Evolutionary conservation across 1,140 invertebrate species (phyloP), one percentile per base, ranked within the genome.

Genomic region (Melipona quadrifasciata): DNA sequence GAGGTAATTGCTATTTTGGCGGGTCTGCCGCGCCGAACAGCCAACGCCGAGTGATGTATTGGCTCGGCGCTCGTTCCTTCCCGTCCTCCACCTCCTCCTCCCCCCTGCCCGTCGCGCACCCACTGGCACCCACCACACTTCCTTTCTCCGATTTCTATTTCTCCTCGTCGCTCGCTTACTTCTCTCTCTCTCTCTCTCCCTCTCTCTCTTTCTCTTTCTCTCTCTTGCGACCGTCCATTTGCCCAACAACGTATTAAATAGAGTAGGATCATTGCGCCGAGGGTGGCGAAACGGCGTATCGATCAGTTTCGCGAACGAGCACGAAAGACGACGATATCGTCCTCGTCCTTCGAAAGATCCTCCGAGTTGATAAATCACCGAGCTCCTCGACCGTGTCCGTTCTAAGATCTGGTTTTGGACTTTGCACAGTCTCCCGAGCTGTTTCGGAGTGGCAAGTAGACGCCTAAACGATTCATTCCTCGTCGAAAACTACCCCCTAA

Each of bases 1-100:
- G 79, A 91, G 93, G 92, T 94, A 95, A 95, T 94, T 94, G 94
- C 93, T 93, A 91, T 94, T 94, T 94, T 93, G 94, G 92, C 93
- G 93, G 92, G 89, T 90, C 90, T 87, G 88, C 86, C 87, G 87
- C 86, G 87, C 86, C 91, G 86, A 92, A 89, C 90, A 88, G 88
- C 87, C 91, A 90, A 92, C 89, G 61, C 12, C 85, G 82, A 85
- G 91, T 94, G 93, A 95, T 94, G 93, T 94, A 94, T 95, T 91
- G 94, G 93, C 90, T 89, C 91, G 88, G 84, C 39, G 39, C 85
- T 87, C 85, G 84, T 88, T 90, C 90, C 90, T 90, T 84, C 90
- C 89, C 82, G 85, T 84, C 81, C 39, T 47, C 6, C 6, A 0
- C 39, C 39, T 90, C 87, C 80, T 75, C 39, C 39, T 76, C n/a